Evolutionary conservation across 92 coral and sea anemone genomes (phyloP).

Genomic region (Desmophyllum pertusum): DNA sequence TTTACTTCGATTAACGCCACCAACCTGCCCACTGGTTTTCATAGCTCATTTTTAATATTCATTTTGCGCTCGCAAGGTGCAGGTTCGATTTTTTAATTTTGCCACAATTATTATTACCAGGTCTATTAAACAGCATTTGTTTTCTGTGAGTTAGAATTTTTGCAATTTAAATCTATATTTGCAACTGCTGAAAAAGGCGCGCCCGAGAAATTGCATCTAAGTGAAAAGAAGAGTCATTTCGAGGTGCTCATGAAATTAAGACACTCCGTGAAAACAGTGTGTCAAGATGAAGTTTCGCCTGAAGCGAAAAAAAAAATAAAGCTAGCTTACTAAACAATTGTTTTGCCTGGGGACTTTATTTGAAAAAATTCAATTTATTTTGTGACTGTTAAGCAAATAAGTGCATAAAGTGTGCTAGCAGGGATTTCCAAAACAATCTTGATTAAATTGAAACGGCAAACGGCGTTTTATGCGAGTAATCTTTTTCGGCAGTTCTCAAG

Average conservation of each 20-base stretch:
- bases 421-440: conserved; percentile 62
- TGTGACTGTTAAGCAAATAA: conserved; percentile 73
- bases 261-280: conserved; percentile 30
- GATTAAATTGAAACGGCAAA: conserved; percentile 41
- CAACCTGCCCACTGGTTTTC: conserved; percentile 35
- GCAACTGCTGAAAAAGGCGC: conserved; percentile 28
- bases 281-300: conserved; percentile 45
- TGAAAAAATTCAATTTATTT: conserved; percentile 79
- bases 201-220: not conserved
- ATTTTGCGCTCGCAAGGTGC: conserved; percentile 32
- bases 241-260: conserved; percentile 15
- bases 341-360: conserved; percentile 41
- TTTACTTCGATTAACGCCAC: conserved; percentile 10
- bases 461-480: conserved; percentile 51
- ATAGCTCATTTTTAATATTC: conserved; percentile 38
- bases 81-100: conserved; percentile 67
- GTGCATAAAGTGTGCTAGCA: conserved; percentile 49
- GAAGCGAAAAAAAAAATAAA: conserved; percentile 20
- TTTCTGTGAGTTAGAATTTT: conserved; percentile 57
- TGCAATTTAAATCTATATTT: conserved; percentile 66
- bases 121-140: conserved; percentile 81
- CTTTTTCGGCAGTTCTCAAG: not conserved
- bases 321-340: conserved; percentile 22
- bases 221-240: conserved; percentile 18
- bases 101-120: conserved; percentile 67